phyloP scores from a whole-genome alignment of 92 coral and sea anemone species.

The Palythoa grandis region DNA sequence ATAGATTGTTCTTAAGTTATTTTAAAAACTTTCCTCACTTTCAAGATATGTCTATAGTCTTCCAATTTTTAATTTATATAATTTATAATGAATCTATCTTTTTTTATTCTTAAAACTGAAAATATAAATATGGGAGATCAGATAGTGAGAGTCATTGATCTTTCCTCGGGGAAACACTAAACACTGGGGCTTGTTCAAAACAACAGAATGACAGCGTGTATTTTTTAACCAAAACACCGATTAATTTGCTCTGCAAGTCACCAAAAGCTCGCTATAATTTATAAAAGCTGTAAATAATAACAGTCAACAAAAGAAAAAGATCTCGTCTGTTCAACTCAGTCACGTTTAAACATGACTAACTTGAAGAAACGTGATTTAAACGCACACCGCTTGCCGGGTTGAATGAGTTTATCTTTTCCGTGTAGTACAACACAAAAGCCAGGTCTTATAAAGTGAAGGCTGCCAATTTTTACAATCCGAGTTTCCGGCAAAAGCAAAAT shows the following conservation, averaged over 20 bases:
- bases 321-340: background rate
- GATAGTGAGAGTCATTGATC: background rate
- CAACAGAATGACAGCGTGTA: background rate
- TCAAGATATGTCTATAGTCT: background rate
- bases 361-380: background rate
- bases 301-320: background rate
- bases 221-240: background rate
- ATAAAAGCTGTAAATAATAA: background rate
- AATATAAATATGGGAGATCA: background rate
- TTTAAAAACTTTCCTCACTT: background rate
- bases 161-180: background rate
- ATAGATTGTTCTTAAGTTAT: slow-evolving; percentile 10
- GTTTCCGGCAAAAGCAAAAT: background rate
- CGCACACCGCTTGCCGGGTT: background rate
- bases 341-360: background rate
- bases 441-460: background rate
- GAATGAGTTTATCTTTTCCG: background rate
- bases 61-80: background rate
- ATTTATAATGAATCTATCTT: too few relatives aligned
- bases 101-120: background rate
- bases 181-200: background rate
- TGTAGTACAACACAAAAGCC: background rate
- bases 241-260: background rate
- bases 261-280: background rate
- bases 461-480: background rate